Percentiles rank a stretch among this genome's conserved stretches.
Conservation (phyloP, 2,888 invertebrate genomes). For the Axea sp. region DNA sequence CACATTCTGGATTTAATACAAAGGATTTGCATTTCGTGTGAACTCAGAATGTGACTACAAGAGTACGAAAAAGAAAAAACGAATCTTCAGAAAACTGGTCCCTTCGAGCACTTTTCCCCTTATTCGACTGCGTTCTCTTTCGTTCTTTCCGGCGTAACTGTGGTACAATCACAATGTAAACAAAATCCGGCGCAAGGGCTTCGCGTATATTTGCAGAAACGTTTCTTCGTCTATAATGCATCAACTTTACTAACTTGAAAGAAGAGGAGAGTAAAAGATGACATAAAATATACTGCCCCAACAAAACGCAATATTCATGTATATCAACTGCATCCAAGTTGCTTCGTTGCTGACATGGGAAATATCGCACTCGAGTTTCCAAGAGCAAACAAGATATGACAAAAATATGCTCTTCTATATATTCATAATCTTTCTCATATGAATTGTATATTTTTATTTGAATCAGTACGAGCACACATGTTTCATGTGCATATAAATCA, state of each 20-base stretch:
- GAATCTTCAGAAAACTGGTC: constrained; percentile 51
- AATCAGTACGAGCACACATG: constrained; percentile 15
- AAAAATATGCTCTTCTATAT: constrained; percentile 44
- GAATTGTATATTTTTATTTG: constrained; percentile 37
- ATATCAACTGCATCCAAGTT: constrained; percentile 54
- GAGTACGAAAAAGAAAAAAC: constrained; percentile 44
- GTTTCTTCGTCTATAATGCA: constrained; percentile 61
- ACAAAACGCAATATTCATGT: constrained; percentile 54
- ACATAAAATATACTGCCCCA: constrained; percentile 57
- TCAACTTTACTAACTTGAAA: constrained; percentile 54
- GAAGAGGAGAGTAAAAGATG: constrained; percentile 47
- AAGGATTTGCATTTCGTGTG: constrained; percentile 30
- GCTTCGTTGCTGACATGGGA: constrained; percentile 56
- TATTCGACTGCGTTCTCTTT: constrained; percentile 39
- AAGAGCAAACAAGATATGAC: constrained; percentile 49
- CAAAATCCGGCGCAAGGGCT: constrained; percentile 58
- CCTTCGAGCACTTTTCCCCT: constrained; percentile 59
- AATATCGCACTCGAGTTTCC: constrained; percentile 52
- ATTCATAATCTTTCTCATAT: constrained; percentile 38
- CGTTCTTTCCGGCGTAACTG: constrained; percentile 38
- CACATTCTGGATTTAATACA: constrained; percentile 36
- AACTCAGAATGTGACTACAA: constrained; percentile 27
- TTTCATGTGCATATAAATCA: constrained; percentile 33
- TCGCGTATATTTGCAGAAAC: constrained; percentile 57
- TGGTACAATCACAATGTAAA: constrained; percentile 59